Conservation (phyloP, 2,113 vertebrate genomes). For the Eublepharis macularius region DNA sequence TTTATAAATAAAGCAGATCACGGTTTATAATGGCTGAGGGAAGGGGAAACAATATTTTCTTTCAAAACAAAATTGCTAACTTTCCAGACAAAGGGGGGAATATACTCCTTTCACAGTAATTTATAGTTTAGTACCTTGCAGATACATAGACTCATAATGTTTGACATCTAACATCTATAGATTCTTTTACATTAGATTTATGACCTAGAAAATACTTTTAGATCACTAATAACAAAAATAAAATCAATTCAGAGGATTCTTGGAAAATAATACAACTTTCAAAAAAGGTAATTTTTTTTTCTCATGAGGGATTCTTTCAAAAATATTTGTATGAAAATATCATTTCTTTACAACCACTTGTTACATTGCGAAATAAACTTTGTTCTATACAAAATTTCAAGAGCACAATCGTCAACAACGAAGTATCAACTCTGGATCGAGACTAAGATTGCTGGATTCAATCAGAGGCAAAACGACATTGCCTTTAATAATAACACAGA, state of each 20-base stretch:
- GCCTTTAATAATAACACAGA: not conserved
- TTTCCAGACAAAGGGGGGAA: slow-evolving; percentile 41
- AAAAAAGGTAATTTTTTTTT: slow-evolving; percentile 55
- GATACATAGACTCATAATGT: slow-evolving; percentile 67
- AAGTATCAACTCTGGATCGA: slow-evolving; percentile 36
- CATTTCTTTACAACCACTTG: slow-evolving; percentile 70
- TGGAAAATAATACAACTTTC: slow-evolving; percentile 61
- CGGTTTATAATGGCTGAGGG: too few relatives aligned
- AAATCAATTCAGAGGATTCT: slow-evolving; percentile 57
- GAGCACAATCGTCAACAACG: slow-evolving; percentile 52
- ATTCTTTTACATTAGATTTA: slow-evolving; percentile 60
- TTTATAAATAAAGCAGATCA: slow-evolving; percentile 2
- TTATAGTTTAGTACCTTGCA: slow-evolving; percentile 67
- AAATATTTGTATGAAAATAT: slow-evolving; percentile 79
- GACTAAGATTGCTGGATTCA: slow-evolving; percentile 17
- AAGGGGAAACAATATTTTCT: slow-evolving; percentile 1
- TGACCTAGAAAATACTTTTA: slow-evolving; percentile 66
- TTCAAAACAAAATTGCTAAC: slow-evolving; percentile 18
- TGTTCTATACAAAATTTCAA: slow-evolving; percentile 65
- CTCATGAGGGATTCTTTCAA: slow-evolving; percentile 62
- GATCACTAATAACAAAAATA: slow-evolving; percentile 72
- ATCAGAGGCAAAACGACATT: not conserved
- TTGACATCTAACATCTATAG: slow-evolving; percentile 64
- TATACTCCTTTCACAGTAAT: slow-evolving; percentile 66
- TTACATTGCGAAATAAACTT: slow-evolving; percentile 70